Percentiles rank a stretch among this genome's conserved stretches.
Conservation (phyloP, 2,888 invertebrate genomes). For the Copidosoma aretas region DNA sequence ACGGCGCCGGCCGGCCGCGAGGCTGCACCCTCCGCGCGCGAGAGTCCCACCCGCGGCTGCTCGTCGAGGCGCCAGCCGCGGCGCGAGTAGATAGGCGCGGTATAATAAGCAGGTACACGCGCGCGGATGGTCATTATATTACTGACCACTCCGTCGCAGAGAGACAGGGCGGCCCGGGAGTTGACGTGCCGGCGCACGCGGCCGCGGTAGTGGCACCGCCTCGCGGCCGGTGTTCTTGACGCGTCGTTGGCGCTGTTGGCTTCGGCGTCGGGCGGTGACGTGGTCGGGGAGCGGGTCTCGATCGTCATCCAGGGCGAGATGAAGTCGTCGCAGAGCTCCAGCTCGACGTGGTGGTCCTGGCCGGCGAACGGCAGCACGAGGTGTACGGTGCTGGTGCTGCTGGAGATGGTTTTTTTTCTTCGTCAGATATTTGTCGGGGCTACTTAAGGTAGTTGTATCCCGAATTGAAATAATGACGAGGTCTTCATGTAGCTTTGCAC, state of each 20-base stretch:
- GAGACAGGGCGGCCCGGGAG: background rate
- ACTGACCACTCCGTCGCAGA: background rate
- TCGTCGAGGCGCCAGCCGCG: no score
- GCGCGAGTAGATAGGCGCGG: no score
- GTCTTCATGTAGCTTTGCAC: no score
- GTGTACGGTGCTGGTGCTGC: slow-evolving; percentile 44
- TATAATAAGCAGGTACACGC: no score
- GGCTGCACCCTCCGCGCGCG: no score
- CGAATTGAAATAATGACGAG: no score
- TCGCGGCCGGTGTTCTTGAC: background rate
- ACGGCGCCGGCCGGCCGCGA: background rate
- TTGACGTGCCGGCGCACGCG: background rate
- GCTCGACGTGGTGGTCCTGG: slow-evolving; percentile 61
- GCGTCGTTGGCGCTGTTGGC: background rate
- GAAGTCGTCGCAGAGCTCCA: slow-evolving; percentile 65
- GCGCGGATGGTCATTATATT: background rate
- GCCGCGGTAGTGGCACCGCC: background rate
- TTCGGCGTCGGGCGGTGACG: background rate
- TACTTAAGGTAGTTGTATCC: no score
- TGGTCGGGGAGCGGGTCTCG: slow-evolving; percentile 52
- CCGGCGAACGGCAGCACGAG: slow-evolving; percentile 55
- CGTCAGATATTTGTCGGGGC: no score
- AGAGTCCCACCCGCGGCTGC: no score
- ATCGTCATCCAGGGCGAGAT: slow-evolving; percentile 59
- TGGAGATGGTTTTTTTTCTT: no score